Base-by-base conservation (phyloP, 1,140 invertebrate species). In the Melanaphis sacchari region DNA sequence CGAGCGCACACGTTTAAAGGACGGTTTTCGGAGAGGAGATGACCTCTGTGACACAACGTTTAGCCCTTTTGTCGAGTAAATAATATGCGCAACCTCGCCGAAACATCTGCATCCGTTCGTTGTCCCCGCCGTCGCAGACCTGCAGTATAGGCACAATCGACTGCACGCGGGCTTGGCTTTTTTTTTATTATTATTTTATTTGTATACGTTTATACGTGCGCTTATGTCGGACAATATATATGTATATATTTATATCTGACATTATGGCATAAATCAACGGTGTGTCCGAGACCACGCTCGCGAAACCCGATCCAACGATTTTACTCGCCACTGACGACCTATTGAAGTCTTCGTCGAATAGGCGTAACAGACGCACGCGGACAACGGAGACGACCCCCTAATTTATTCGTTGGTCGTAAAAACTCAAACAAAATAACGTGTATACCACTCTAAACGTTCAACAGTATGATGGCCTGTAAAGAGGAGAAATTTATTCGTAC, bases 41-140 rank as follows among this genome's bases (percentile, higher is more conserved):
- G 91, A 93, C 91, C 91, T 93, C 36, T 84, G 91, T 93, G 91
- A 93, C 91, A 85, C 81, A 54, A 93, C 91, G 91, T 93, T 93
- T 93, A 93, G 91, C 91, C 91, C 91, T 93, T 93, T 93, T 93
- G 91, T 93, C 91, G 91, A 46, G 91, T 93, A 85, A 93, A 93
- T 85, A 85, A 85, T 93, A 85, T 93, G 91, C 91, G 90, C 90
- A 76, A 91, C 90, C 90, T n/a, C 18, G 66, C 91, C 91, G 76
- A 92, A 93, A 85, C 91, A 85, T 93, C 81, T 93, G 91, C 91
- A 85, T 84, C 91, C 91, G 91, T 85, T 84, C 81, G 81, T 21
- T 49, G 91, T 66, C 90, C 26, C 40, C 24, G 40, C 26, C 59
- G 54, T 54, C 49, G 54, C 9, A 11, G 59, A 46, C 52, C 88